Conservation (phyloP, 2,888 invertebrate genomes). For the Epiblema foenella region DNA sequence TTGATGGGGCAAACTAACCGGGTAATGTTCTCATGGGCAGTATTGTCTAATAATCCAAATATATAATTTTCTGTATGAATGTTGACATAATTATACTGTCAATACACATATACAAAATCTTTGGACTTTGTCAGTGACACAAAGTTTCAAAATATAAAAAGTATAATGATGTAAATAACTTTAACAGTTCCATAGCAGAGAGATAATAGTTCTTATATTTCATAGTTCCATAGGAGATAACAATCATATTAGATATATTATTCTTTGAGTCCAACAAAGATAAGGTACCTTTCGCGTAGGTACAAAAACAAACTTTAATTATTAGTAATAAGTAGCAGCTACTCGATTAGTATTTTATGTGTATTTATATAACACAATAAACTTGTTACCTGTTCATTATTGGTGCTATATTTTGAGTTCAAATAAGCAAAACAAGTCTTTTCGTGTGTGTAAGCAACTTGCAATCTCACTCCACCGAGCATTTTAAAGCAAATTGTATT, state of each 20-base stretch:
- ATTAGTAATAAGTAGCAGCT: background rate
- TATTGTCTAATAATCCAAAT: too few relatives aligned
- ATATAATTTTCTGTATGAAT: too few relatives aligned
- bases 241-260: background rate
- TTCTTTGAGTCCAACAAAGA: background rate
- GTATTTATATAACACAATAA: background rate
- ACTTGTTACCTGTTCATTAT: conserved; percentile 70
- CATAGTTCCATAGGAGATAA: background rate
- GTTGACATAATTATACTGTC: too few relatives aligned
- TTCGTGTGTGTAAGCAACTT: conserved; percentile 70
- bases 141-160: background rate
- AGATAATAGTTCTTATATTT: background rate
- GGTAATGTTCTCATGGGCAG: too few relatives aligned
- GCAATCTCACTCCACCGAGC: conserved; percentile 75
- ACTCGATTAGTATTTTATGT: background rate
- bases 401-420: conserved; percentile 76
- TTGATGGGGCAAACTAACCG: too few relatives aligned
- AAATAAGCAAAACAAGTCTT: conserved; percentile 78
- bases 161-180: background rate
- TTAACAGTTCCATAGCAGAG: background rate
- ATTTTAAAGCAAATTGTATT: conserved; percentile 50
- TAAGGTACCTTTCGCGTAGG: background rate
- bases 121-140: conserved; percentile 31
- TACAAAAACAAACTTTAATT: background rate
- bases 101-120: background rate